Percentiles rank a stretch among this genome's conserved stretches.
Conservation (phyloP, 1,140 invertebrate genomes). For the Sycophila sp. region DNA sequence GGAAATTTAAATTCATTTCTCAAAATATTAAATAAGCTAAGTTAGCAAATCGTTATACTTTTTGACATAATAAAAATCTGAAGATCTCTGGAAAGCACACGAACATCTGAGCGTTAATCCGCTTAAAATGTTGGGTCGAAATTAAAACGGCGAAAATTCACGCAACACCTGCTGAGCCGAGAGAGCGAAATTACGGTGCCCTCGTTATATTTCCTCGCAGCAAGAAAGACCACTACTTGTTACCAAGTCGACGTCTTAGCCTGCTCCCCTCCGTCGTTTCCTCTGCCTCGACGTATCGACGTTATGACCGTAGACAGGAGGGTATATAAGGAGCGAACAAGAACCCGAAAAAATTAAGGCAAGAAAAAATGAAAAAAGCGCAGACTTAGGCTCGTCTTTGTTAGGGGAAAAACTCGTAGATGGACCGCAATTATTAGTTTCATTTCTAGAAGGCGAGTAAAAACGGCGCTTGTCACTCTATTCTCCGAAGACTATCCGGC, state of each 20-base stretch:
- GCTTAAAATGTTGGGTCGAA: too few relatives aligned
- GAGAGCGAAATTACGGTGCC: neutral
- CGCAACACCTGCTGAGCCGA: neutral
- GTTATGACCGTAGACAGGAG: neutral
- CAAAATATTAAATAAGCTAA: too few relatives aligned
- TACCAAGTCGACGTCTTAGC: neutral
- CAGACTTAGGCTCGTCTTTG: conserved; percentile 17
- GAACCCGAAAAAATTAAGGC: neutral
- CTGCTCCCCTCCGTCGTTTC: neutral
- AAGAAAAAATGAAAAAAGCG: neutral
- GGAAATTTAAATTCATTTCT: too few relatives aligned
- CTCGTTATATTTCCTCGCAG: conserved; percentile 27
- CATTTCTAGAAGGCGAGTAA: conserved; percentile 47
- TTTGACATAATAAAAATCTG: too few relatives aligned
- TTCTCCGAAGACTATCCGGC: conserved; percentile 28
- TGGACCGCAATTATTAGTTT: conserved; percentile 59
- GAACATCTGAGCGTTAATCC: too few relatives aligned
- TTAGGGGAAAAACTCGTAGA: conserved; percentile 41
- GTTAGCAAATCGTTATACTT: too few relatives aligned
- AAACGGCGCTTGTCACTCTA: conserved; percentile 36
- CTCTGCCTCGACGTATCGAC: neutral
- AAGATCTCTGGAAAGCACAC: too few relatives aligned
- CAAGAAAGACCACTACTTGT: neutral
- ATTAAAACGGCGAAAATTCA: neutral
- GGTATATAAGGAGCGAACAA: neutral